These are phyloP conservation scores for Novumbra hubbsi DNA, from an alignment of 2,797 vertebrate species.

Conservation along the genomic window DNA sequence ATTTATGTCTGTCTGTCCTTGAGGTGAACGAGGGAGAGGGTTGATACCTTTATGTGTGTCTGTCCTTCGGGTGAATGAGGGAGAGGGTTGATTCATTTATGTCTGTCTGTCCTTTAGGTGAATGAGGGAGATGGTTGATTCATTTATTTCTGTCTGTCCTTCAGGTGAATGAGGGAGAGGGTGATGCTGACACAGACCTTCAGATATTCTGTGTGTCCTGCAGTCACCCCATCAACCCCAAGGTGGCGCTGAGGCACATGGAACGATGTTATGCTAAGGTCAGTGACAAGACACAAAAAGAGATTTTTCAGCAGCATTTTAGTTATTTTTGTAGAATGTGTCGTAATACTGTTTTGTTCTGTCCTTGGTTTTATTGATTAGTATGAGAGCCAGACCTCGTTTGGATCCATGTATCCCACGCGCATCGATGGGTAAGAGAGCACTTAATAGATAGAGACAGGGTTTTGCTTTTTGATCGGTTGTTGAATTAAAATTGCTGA, in stretches of 20 bases:
- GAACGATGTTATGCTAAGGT: slow-evolving; percentile 92
- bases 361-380: slow-evolving; percentile 46
- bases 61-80: too few relatives aligned
- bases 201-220: slow-evolving; percentile 94
- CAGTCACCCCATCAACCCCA: slow-evolving; percentile 89
- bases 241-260: slow-evolving; percentile 90
- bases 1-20: slow-evolving; percentile 93
- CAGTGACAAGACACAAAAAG: slow-evolving; percentile 8
- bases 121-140: too few relatives aligned
- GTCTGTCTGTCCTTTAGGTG: too few relatives aligned
- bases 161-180: slow-evolving; percentile 87
- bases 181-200: slow-evolving; percentile 84
- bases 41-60: too few relatives aligned
- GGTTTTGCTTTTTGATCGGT: background rate
- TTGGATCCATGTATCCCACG: slow-evolving; percentile 94
- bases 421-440: slow-evolving; percentile 87
- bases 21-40: too few relatives aligned
- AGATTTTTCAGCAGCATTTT: background rate
- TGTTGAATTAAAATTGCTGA: too few relatives aligned
- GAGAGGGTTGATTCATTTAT: too few relatives aligned
- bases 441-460: too few relatives aligned
- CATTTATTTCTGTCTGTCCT: background rate
- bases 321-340: background rate
- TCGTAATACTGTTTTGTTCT: background rate
- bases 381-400: slow-evolving; percentile 94